Percentiles rank a stretch among this genome's conserved stretches.
phyloP scores from a whole-genome alignment of 2,797 vertebrate genomes.

The Poliocrania exsul region DNA sequence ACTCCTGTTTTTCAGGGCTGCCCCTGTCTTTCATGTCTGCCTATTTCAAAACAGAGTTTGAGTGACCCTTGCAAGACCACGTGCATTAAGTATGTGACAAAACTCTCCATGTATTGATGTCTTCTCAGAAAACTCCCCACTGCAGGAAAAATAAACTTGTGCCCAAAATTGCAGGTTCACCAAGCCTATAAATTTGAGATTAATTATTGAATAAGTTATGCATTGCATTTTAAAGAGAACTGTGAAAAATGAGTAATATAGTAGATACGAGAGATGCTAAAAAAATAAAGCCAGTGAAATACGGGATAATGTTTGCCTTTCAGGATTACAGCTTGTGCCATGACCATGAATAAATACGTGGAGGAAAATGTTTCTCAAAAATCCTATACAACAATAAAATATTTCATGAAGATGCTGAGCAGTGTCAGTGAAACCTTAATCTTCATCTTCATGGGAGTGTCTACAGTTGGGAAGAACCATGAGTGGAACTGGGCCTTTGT shows the following conservation, averaged over 20 bases:
- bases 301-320: neutral
- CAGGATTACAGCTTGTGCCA: constrained; percentile 94
- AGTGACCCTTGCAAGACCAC: neutral
- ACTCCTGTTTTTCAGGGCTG: neutral
- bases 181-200: neutral
- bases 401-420: constrained; percentile 95
- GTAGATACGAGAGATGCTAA: neutral
- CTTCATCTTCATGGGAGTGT: constrained; percentile 97
- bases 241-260: neutral
- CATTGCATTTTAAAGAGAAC: neutral
- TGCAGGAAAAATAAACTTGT: fast-evolving
- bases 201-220: neutral
- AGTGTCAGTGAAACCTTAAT: constrained; percentile 96
- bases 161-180: neutral
- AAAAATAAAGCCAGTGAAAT: neutral
- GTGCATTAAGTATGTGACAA: neutral
- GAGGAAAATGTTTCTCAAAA: constrained; percentile 97
- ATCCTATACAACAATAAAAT: constrained; percentile 94
- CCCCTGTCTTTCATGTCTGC: neutral
- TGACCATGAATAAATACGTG: constrained; percentile 98
- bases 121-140: neutral
- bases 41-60: neutral
- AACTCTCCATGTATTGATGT: neutral
- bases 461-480: constrained; percentile 92
- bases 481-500: constrained; percentile 98